Evolutionary conservation across 2,113 vertebrate species (phyloP), one percentile per base, ranked within the genome.

Genomic region (Orthonyx spaldingii): DNA sequence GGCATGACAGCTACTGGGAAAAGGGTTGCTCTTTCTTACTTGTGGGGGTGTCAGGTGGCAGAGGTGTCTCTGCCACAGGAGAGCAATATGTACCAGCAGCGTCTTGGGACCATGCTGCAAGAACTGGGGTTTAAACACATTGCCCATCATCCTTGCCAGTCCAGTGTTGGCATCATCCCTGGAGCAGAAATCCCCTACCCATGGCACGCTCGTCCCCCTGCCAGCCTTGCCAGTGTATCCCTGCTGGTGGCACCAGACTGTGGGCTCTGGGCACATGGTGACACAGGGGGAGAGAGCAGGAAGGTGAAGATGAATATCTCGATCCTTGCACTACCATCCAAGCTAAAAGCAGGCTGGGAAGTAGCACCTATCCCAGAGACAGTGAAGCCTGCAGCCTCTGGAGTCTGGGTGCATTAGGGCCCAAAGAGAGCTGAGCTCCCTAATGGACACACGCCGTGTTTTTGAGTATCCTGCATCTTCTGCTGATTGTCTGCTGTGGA

Each of bases 401-500:
- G 68, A 65, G 50, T 55, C 68, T 32, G 27, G 84, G 30, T 53
- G 78, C 55, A 47, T 85, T 83, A 85, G 75, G 85, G 81, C 61
- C 90, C 72, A 10, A 79, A 65, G 68, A 18, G 61, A 65, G 66
- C 90, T 63, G 78, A 30, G 66, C 78, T 87, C 74, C 46, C 84
- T 95, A 76, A 94, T 87, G 91, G 90, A 66, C 81, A 55, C 74
- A 79, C 0, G 21, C 82, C 0, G 39, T 56, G 93, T 60, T 83
- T 95, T 69, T 3, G 26, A 94, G 89, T 87, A 80, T 83, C 68
- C 37, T 9, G 37, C 57, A 57, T 87, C 89, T 82, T 87, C 28
- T 55, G n/a, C 84, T 87, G 79, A 92, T 88, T 92, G 78, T 92
- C 85, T 94, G 85, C 71, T 49, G 10, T 12, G 3, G 19, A 94